Conservation (phyloP, 2,888 invertebrate genomes). For the Onchidella celtica region DNA sequence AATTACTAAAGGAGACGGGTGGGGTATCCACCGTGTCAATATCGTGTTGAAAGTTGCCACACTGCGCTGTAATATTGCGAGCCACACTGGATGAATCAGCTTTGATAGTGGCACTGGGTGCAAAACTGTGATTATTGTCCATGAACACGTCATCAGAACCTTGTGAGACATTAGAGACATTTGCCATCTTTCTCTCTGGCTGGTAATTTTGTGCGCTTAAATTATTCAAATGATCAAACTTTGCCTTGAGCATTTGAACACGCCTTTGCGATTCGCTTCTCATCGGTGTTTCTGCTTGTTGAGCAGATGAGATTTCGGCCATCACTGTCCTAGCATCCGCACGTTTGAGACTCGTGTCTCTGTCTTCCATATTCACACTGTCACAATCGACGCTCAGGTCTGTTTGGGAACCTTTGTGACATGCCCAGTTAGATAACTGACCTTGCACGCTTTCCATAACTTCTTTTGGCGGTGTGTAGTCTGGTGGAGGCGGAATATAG, state of each 20-base stretch:
- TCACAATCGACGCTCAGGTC: slow-evolving; percentile 22
- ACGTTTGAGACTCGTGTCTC: slow-evolving; percentile 9
- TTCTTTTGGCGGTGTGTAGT: slow-evolving; percentile 39
- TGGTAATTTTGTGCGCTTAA: neutral
- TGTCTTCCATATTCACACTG: slow-evolving; percentile 39
- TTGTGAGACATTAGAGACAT: neutral
- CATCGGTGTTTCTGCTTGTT: neutral
- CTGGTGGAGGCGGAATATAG: slow-evolving; percentile 35
- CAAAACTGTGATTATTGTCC: neutral
- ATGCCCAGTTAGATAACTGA: neutral
- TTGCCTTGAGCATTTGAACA: no score
- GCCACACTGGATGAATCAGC: neutral
- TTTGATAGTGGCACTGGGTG: neutral
- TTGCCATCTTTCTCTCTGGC: neutral
- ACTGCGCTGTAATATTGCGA: neutral
- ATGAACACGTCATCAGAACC: slow-evolving; percentile 37
- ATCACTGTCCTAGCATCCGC: slow-evolving; percentile 12
- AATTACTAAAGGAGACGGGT: neutral
- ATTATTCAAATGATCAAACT: neutral
- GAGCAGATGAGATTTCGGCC: neutral
- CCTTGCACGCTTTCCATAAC: slow-evolving; percentile 20
- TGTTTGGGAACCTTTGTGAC: slow-evolving; percentile 41
- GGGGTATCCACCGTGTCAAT: neutral
- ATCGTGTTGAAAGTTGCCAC: no score
- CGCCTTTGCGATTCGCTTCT: no score